Base-by-base conservation (phyloP, 2,888 invertebrate genomes). In the Ectropis crepuscularia region DNA sequence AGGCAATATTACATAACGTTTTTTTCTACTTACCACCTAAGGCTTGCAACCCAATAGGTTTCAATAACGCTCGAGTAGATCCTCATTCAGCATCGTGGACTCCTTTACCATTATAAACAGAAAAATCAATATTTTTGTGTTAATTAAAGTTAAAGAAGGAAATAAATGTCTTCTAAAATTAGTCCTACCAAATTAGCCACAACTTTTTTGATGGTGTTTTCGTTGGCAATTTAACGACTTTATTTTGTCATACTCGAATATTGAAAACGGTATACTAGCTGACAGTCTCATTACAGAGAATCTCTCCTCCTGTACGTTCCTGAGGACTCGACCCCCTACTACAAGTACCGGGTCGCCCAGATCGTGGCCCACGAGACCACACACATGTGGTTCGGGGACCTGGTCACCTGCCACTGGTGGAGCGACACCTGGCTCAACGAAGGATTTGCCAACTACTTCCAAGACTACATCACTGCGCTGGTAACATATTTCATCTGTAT, bases 341-440 rank as follows among this genome's bases (percentile, higher is more conserved):
- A 87, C 64, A 93, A 94, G 70, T 94, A 95, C 73, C 79, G 90
- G 47, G 92, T 95, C 0, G 94, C 94, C 0, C 90, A 94, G 10
- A 93, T 94, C 0, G 77, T 95, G 2, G 95, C 96, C 0, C 98
- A 98, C 78, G 98, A 98, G 83, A 90, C 96, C 51, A 95, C 96
- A 0, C 98, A 98, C 80, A 96, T 96, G 93, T 97, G 97, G 97
- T 96, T 97, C 72, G 97, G 97, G 0, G 95, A 96, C 80, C 88
- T 95, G 42, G 95, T 97, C 5, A 96, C 96, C 0, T 95, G 95
- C 59, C 94, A 95, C 65, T 96, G 96, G 96, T 96, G 96, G 96
- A 94, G 95, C 64, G 94, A 95, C 72, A 93, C 95, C 0, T 96
- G 96, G 96, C 83, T 96, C 0, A 95, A 94, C 72, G 95, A 95